A percentile compares a stretch with the other conserved stretches of the same genome.
phyloP scores from a whole-genome alignment of 2,797 vertebrate genomes.

The Tokudaia tokunoshimensis region DNA sequence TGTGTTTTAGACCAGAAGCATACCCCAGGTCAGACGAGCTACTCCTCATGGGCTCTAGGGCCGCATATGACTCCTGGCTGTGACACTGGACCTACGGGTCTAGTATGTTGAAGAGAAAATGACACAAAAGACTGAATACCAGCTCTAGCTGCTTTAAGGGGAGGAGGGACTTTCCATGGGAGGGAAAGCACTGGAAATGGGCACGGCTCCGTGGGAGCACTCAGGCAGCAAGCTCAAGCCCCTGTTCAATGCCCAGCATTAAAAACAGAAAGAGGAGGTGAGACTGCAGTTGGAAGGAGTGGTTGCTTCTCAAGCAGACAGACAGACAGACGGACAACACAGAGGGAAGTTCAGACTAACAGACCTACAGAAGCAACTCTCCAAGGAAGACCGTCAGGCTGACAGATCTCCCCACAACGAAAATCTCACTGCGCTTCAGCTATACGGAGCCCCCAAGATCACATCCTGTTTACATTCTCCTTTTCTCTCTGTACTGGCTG shows the following conservation, averaged over 20 bases:
- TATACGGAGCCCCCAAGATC: background rate
- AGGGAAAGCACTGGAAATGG: background rate
- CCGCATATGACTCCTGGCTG: background rate
- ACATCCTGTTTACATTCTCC: background rate
- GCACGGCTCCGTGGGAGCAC: background rate
- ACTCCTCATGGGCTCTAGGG: background rate
- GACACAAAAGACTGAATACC: background rate
- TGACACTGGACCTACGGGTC: background rate
- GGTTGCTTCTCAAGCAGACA: background rate
- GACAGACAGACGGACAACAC: background rate
- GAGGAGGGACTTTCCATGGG: background rate
- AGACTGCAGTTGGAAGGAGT: background rate
- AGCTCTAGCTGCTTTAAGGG: background rate
- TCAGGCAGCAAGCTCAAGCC: fast-evolving
- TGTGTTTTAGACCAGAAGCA: background rate
- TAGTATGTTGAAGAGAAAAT: background rate
- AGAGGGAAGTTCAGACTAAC: background rate
- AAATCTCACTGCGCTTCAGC: no score
- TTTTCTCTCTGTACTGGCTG: background rate
- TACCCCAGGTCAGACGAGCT: background rate
- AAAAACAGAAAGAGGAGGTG: background rate
- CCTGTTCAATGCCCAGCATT: background rate
- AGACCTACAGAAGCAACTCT: background rate
- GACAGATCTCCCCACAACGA: background rate
- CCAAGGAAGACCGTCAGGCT: background rate